phyloP scores from a whole-genome alignment of 2,888 invertebrate species.

The Parnassius smintheus region DNA sequence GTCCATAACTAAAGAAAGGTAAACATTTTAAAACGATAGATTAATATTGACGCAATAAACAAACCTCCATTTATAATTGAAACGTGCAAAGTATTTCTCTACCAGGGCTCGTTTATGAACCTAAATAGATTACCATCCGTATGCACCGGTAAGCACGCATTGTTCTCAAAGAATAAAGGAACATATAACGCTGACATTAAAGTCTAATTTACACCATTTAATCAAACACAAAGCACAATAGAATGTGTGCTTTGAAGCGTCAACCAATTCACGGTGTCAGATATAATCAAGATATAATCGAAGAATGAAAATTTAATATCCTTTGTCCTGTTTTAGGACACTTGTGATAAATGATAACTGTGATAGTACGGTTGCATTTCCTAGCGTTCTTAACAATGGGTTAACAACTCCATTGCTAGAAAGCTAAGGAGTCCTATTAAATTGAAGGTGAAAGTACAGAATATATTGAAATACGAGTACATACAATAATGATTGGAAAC shows the following conservation, averaged over 20 bases:
- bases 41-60: no score
- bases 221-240: conserved; percentile 17
- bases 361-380: background rate
- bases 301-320: background rate
- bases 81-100: no score
- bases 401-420: no score
- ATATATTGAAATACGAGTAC: no score
- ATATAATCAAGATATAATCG: background rate
- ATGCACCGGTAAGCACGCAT: background rate
- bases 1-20: no score
- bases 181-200: background rate
- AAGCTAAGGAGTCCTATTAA: no score
- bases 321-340: conserved; percentile 17
- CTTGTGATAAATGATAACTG: background rate
- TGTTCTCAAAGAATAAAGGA: background rate
- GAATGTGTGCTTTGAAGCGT: background rate
- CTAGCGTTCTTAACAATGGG: background rate
- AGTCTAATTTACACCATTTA: conserved; percentile 3
- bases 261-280: background rate
- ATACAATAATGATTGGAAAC: no score
- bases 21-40: no score
- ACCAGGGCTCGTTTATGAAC: no score
- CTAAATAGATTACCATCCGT: no score
- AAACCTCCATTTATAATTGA: no score
- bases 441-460: no score